Conservation (phyloP, 2,888 invertebrate genomes). For the Ennomos quercinarius region DNA sequence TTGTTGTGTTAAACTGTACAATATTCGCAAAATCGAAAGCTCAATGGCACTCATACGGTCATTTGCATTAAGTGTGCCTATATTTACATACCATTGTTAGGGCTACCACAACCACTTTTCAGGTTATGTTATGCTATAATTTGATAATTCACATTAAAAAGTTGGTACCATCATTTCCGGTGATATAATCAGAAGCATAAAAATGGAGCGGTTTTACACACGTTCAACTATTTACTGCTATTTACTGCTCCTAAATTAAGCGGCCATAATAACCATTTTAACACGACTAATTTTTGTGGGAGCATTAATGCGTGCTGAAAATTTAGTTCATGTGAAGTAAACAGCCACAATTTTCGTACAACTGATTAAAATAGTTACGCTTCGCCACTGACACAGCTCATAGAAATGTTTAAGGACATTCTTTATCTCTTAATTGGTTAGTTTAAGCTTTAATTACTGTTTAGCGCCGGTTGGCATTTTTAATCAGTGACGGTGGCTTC, state of each 20-base stretch:
- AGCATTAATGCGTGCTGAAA: neutral
- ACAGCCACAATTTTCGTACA: conserved; percentile 2
- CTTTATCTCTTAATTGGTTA: conserved; percentile 29
- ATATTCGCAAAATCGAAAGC: conserved; percentile 21
- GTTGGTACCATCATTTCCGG: too few relatives aligned
- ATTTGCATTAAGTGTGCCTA: conserved; percentile 6
- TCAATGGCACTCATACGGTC: conserved; percentile 8
- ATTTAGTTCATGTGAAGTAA: conserved; percentile 5
- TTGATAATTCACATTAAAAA: too few relatives aligned
- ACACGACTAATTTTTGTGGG: too few relatives aligned
- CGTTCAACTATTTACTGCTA: neutral
- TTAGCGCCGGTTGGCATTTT: conserved; percentile 23
- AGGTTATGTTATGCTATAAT: too few relatives aligned
- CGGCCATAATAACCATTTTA: neutral
- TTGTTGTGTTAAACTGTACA: conserved; percentile 4
- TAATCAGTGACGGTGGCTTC: conserved; percentile 16
- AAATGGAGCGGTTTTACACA: too few relatives aligned
- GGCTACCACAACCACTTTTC: neutral
- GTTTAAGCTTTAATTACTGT: conserved; percentile 24
- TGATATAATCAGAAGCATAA: too few relatives aligned
- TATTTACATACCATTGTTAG: neutral
- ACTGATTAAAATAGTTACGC: conserved; percentile 20
- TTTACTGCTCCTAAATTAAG: neutral
- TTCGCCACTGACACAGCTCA: conserved; percentile 12
- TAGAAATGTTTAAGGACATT: conserved; percentile 24